A percentile compares a stretch with the other conserved stretches of the same genome.
Conservation (phyloP, 2,888 invertebrate species). For the Lithophane semibrunnea region DNA sequence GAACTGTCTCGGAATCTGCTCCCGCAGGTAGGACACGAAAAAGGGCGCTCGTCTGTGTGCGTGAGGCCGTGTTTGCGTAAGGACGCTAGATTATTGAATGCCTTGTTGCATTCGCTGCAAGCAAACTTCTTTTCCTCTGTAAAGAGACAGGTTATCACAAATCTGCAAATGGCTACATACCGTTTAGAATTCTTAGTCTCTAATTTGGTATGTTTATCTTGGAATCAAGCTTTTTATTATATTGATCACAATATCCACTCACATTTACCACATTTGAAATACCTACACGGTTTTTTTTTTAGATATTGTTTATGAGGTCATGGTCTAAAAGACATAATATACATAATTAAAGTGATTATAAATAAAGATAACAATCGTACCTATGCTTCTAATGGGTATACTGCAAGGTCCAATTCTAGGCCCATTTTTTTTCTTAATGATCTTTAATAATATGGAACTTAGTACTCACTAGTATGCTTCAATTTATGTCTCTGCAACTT, state of each 20-base stretch:
- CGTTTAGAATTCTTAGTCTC: neutral
- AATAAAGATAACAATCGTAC: neutral
- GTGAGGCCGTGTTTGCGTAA: conserved; percentile 91
- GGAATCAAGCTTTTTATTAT: conserved; percentile 9
- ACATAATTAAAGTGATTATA: conserved; percentile 5
- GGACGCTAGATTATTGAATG: conserved; percentile 90
- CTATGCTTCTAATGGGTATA: neutral
- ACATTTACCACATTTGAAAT: neutral
- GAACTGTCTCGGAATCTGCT: conserved; percentile 91
- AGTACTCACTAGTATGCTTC: conserved; percentile 89
- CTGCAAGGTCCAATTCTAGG: conserved; percentile 6
- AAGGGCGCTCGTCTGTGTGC: conserved; percentile 92
- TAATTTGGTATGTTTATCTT: neutral
- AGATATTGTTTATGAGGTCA: neutral
- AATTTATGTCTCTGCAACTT: conserved; percentile 93
- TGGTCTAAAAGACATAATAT: neutral
- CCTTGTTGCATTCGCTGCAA: conserved; percentile 91
- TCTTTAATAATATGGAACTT: neutral
- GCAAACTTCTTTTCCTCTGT: conserved; percentile 88
- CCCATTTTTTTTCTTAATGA: neutral
- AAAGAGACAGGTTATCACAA: conserved; percentile 9
- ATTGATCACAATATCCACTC: neutral
- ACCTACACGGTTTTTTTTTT: too few species aligned
- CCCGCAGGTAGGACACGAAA: conserved; percentile 91
- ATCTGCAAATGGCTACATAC: neutral